Conservation (phyloP, 2,113 vertebrate genomes). For the Morone saxatilis region DNA sequence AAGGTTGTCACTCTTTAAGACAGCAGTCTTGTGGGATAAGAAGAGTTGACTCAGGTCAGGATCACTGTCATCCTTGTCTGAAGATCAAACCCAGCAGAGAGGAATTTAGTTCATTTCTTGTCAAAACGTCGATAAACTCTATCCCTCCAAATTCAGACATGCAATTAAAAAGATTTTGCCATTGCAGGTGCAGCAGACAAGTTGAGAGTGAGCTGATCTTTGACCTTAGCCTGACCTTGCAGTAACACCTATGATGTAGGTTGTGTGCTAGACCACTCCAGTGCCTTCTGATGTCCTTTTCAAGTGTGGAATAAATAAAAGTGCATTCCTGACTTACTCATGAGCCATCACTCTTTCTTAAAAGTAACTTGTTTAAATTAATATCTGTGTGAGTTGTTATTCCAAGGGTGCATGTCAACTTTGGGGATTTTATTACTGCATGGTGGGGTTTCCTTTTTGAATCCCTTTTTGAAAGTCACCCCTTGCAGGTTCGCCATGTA, state of each 20-base stretch:
- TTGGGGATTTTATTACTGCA: not conserved
- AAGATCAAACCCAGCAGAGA: conserved; percentile 21
- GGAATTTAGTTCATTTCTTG: conserved; percentile 23
- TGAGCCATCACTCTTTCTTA: conserved; percentile 1
- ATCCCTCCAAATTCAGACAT: conserved; percentile 6
- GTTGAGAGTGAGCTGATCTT: conserved; percentile 59
- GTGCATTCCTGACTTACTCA: conserved; percentile 78
- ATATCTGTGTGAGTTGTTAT: not conserved
- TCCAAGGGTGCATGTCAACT: not conserved
- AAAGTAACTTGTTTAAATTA: not conserved
- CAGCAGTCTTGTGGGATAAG: conserved; percentile 19
- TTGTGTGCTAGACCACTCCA: conserved; percentile 78
- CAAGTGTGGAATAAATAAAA: conserved; percentile 83
- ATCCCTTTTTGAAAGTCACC: not conserved
- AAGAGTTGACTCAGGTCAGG: conserved; percentile 36
- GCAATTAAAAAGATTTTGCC: conserved; percentile 8
- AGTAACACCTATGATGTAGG: conserved; percentile 61
- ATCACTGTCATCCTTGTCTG: conserved; percentile 44
- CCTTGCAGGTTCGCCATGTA: not conserved
- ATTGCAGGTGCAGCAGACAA: not conserved
- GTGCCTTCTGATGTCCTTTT: conserved; percentile 83
- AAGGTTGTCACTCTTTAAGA: conserved; percentile 44
- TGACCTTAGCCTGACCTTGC: conserved; percentile 64
- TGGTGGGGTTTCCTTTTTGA: not conserved
- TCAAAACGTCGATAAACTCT: conserved; percentile 24